These are phyloP conservation scores for Drosophila ogumai DNA, from an alignment of 1,140 invertebrate species.

Conservation along the genomic window DNA sequence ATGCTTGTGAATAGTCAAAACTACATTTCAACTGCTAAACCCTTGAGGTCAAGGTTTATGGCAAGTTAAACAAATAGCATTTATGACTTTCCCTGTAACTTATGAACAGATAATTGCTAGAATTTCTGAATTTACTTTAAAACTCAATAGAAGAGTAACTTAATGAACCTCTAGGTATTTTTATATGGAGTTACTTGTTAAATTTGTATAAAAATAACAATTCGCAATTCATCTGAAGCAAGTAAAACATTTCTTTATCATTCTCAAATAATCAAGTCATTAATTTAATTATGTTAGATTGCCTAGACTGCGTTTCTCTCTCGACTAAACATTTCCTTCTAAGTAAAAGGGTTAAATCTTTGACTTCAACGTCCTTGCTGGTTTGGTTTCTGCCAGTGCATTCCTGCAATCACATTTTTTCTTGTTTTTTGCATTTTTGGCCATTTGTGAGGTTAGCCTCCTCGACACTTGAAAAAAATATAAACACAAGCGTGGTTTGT, in stretches of 20 bases:
- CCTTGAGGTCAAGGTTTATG: not conserved
- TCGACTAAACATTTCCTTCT: not conserved
- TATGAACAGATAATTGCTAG: not conserved
- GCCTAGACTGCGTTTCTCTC: not conserved
- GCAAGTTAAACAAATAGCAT: too few species aligned
- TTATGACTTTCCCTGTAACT: too few species aligned
- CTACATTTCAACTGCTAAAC: not conserved
- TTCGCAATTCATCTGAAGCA: not conserved
- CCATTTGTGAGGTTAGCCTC: conserved; percentile 29
- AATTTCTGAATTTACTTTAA: not conserved
- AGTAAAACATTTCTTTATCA: not conserved
- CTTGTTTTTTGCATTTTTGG: not conserved
- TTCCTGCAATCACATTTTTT: not conserved
- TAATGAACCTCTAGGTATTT: not conserved
- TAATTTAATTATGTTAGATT: too few species aligned
- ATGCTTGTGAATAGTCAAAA: not conserved
- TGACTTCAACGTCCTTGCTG: not conserved
- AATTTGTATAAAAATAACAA: not conserved
- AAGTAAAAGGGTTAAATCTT: not conserved
- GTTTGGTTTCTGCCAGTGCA: not conserved
- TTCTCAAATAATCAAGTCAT: not conserved
- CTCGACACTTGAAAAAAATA: conserved; percentile 64
- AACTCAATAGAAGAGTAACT: not conserved
- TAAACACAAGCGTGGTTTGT: conserved; percentile 45
- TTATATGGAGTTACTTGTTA: not conserved